Evolutionary conservation across 2,888 invertebrate species (phyloP).

Genomic region (Acrocyrtus sp.): DNA sequence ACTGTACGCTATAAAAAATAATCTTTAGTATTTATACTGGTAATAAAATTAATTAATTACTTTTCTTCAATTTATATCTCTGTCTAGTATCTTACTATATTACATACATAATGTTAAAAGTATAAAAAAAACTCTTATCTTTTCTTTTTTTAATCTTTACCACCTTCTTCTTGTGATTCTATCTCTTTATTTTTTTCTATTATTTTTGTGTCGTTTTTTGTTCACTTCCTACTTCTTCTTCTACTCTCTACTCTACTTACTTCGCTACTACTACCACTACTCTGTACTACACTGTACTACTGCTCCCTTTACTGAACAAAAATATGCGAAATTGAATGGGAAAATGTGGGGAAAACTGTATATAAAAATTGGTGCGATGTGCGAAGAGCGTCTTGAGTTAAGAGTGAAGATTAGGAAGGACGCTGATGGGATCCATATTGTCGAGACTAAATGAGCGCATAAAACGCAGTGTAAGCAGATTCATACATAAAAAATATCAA

Average conservation of each 20-base stretch:
- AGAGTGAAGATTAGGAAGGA: constrained; percentile 61
- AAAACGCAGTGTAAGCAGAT: constrained; percentile 44
- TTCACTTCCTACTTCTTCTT: constrained; percentile 49
- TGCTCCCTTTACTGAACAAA: no score
- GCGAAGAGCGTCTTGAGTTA: constrained; percentile 62
- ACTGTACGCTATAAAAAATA: not conserved
- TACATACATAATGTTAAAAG: no score
- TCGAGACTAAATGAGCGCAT: constrained; percentile 60
- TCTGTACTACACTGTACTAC: no score
- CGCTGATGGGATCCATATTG: constrained; percentile 60
- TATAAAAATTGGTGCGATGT: not conserved
- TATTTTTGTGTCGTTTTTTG: constrained; percentile 28
- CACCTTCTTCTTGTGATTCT: constrained; percentile 46
- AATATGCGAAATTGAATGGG: constrained; percentile 9
- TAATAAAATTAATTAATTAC: no score
- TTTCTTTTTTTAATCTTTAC: constrained; percentile 27
- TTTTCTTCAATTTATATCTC: not conserved
- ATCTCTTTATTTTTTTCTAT: constrained; percentile 28
- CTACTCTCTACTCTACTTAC: constrained; percentile 26
- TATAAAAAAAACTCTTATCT: no score
- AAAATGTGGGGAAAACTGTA: no score
- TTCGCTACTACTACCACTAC: not conserved
- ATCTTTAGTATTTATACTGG: not conserved
- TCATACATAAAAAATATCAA: no score
- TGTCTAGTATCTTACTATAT: not conserved